Base-by-base conservation (phyloP, 1,140 invertebrate species). In the Tachypleus tridentatus region DNA sequence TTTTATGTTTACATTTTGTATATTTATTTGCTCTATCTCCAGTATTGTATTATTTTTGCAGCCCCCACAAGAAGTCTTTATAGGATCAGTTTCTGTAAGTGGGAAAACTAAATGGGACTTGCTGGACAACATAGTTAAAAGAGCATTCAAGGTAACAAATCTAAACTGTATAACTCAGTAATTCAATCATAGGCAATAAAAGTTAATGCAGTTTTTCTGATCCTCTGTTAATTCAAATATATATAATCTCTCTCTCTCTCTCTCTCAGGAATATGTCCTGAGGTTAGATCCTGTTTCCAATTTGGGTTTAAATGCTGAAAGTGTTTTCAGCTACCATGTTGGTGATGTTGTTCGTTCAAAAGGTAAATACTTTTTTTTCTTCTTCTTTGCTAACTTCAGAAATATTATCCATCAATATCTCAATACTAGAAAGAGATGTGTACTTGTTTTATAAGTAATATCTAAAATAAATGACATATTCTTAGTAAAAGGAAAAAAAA, bases 101-200 rank as follows among this genome's bases (percentile, higher is more conserved):
- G 87, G 89, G 51, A 94, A 95, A 76, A 95, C 91, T 0, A 92
- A 88, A 51, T 98, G 96, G 96, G 89, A 92, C 73, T 87, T 91
- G 70, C 79, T 98, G 67, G 95, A 98, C 75, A 88, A 88, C 69
- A 86, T 89, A 65, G 87, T 98, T 59, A 82, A 90, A 72, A 86
- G 91, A 75, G 86, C 90, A 65, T 96, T 98, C 73, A 97, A 97
- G 76, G 83, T 82, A 71, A 29, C 29, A 29, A 29, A 0, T 2
- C 29, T 29, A 29, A 29, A 29, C 29, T 29, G 29, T 2, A 29
- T 29, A 29, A 29, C 29, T 29, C 29, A 29, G 29, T 29, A 29
- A 29, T 29, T 29, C 29, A 29, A 1, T 29, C 29, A 29, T 29
- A 29, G 29, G 29, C 29, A 29, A 29, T 29, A 29, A 29, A 29